Base-by-base conservation (phyloP, 2,888 invertebrate species). In the Sinhomidia bicolor region DNA sequence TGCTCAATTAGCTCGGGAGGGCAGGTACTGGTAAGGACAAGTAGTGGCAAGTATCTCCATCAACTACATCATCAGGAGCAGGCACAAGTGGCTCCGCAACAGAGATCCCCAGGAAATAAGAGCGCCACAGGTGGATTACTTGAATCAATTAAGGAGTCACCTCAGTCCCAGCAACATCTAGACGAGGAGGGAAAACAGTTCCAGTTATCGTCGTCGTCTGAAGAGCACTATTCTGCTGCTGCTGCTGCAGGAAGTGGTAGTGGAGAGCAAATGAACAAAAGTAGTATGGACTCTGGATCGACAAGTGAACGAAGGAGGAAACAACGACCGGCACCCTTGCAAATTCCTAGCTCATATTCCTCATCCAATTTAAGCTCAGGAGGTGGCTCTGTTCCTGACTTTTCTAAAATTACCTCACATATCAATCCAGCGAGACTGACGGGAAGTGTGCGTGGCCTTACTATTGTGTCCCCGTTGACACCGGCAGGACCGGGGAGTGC, bases 351-450 rank as follows among this genome's bases (percentile, higher is more conserved):
- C 32, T 62, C 85, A 12, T 71, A 65, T 36, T 80, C 85, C 14
- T 47, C 62, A 17, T 79, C 79, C 12, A 36, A 10, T 79, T 65
- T 76, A 17, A 62, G 54, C 6, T 20, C 62, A 5, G 71, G 85
- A 62, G 85, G 85, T 23, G 86, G 86, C n/a, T 86, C 86, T 9
- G 86, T 86, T 60, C 86, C 86, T 20, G 86, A 86, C 32, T 86
- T 86, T 71, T 86, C 80, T 10, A 86, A 86, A 86, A 86, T 86
- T n/a, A 80, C 86, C 7, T 80, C 86, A 9, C 86, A 86, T 81
- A 86, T 86, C 86, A 80, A 71, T 80, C 86, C 86, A 5, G 23
- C 54, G 51, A 86, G 86, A 80, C 80, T 80, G 60, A 80, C 65
- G 23, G 80, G 86, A 7, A 81, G 86, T 60, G 54, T 44, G 9